Evolutionary conservation across 2,888 invertebrate genomes (phyloP), one percentile per base, ranked within the genome.

Genomic region (Agrochola lota): DNA sequence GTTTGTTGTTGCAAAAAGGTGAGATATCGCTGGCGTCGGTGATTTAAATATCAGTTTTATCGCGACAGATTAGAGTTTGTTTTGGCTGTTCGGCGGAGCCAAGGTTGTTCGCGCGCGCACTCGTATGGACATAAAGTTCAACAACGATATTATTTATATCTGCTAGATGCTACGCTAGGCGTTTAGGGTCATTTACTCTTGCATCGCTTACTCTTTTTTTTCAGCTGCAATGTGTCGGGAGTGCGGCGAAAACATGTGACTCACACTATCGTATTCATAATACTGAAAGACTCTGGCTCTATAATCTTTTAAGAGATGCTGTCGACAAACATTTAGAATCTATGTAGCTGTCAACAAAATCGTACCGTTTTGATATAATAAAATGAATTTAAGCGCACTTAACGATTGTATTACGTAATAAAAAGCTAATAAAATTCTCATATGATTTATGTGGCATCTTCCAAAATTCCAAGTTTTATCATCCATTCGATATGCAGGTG

Each of bases 121-220:
- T 88, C 88, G 83, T 85, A 83, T 87, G 86, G 86, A 88, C 90
- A 90, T 91, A 87, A 91, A 89, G 92, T 92, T 93, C 92, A 91
- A 92, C 92, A 92, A 91, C 90, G 92, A 92, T 94, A 94, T 94
- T 94, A 95, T 95, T 95, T 94, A 94, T 95, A 94, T 93, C 94
- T 92, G 90, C 88, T 93, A 91, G 93, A 93, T 93, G 92, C 89
- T 91, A 90, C 84, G 92, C 92, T 93, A 93, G 92, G 92, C 92
- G 93, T 94, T 94, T 94, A 94, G 94, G 94, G 94, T 94, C 93
- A 94, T 95, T 95, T 95, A 93, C 93, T 94, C 93, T 93, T 84
- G 87, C 89, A 89, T 90, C 85, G 91, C 87, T 88, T 88, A 88
- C 89, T 91, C 88, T 91, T 93, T 92, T 52, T 82, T 94, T 94